Evolutionary conservation across 2,888 invertebrate genomes (phyloP).

Genomic region (Aspidiotus destructor): DNA sequence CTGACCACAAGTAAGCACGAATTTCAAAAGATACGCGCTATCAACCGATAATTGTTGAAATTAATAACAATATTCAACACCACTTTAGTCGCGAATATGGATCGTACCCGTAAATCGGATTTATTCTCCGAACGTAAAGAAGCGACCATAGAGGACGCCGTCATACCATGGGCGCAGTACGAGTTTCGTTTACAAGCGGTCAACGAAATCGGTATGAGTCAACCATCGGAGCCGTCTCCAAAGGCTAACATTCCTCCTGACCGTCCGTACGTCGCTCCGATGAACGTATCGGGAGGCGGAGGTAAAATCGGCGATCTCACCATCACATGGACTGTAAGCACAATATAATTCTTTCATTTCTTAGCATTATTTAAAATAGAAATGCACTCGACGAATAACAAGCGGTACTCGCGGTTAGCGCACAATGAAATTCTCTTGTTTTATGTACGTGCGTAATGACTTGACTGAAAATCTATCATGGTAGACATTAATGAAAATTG

Average conservation of each 20-base stretch:
- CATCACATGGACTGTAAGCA: slow-evolving; percentile 65
- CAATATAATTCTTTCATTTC: neutral
- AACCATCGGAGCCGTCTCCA: slow-evolving; percentile 73
- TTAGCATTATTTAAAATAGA: neutral
- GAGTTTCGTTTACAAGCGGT: slow-evolving; percentile 83
- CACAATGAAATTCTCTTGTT: no score
- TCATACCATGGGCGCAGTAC: slow-evolving; percentile 82
- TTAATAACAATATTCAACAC: neutral
- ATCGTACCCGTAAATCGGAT: slow-evolving; percentile 49
- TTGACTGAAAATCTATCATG: no score
- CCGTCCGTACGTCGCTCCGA: slow-evolving; percentile 65
- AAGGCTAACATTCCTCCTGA: slow-evolving; percentile 74
- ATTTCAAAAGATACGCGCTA: neutral
- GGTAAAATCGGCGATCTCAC: slow-evolving; percentile 91
- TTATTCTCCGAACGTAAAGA: slow-evolving; percentile 69
- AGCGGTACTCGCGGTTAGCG: no score
- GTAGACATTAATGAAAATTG: no score
- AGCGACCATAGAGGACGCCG: slow-evolving; percentile 55
- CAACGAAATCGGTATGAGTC: slow-evolving; percentile 72
- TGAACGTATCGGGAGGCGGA: slow-evolving; percentile 81
- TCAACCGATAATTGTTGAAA: neutral
- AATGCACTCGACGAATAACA: no score
- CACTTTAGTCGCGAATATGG: neutral
- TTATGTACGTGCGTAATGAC: no score
- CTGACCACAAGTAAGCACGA: slow-evolving; percentile 50